These are phyloP conservation scores for Cancer borealis DNA, from an alignment of 2,888 invertebrate species.

Conservation along the genomic window DNA sequence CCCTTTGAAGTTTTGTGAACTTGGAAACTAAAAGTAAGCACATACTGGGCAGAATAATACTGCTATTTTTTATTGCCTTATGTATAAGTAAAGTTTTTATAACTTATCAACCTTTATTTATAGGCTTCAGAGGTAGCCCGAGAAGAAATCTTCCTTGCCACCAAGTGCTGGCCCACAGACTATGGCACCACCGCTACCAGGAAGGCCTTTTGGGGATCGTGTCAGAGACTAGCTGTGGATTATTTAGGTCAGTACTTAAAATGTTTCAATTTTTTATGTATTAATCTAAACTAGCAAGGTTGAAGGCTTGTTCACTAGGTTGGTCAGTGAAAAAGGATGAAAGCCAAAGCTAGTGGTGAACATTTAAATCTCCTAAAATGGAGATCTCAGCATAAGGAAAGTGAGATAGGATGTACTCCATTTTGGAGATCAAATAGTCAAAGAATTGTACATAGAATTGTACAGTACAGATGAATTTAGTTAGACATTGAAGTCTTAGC, in stretches of 20 bases:
- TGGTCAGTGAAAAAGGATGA: no score
- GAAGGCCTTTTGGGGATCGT: conserved; percentile 79
- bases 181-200: conserved; percentile 79
- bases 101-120: neutral
- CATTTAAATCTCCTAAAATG: no score
- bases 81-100: neutral
- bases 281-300: no score
- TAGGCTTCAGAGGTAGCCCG: conserved; percentile 79
- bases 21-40: neutral
- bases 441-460: no score
- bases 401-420: no score
- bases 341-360: no score
- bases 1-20: neutral
- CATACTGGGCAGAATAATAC: neutral
- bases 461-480: no score
- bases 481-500: no score
- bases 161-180: conserved; percentile 80
- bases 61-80: neutral
- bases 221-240: conserved; percentile 79
- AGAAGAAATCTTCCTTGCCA: conserved; percentile 79
- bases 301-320: no score
- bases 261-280: neutral
- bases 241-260: conserved; percentile 78
- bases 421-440: no score
- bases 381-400: no score